These are phyloP conservation scores for Monochamus alternatus DNA, from an alignment of 2,888 invertebrate genomes.

Conservation along the genomic window DNA sequence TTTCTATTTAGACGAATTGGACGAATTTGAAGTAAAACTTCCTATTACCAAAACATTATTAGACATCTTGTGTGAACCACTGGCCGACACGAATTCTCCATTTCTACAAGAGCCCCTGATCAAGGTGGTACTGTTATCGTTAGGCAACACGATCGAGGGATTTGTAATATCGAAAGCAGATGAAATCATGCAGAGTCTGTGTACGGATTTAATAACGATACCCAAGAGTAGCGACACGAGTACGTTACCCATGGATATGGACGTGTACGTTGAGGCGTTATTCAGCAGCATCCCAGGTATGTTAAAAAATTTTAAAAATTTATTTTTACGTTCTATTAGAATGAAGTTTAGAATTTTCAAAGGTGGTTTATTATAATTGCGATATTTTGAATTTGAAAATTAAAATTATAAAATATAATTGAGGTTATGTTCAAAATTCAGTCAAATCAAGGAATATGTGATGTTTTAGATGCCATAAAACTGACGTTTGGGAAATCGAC, in stretches of 20 bases:
- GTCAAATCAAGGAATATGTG: neutral
- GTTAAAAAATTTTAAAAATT: neutral
- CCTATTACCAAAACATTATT: slow-evolving; percentile 70
- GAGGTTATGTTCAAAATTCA: neutral
- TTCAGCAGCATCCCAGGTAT: slow-evolving; percentile 64
- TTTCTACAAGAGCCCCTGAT: slow-evolving; percentile 72
- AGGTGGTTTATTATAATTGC: slow-evolving; percentile 9
- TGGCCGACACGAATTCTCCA: slow-evolving; percentile 70
- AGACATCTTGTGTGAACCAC: slow-evolving; percentile 72
- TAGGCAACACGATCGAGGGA: slow-evolving; percentile 70
- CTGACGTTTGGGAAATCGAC: slow-evolving; percentile 68
- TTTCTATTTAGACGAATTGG: slow-evolving; percentile 70
- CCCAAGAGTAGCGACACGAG: slow-evolving; percentile 56
- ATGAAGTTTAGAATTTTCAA: neutral
- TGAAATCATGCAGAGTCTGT: slow-evolving; percentile 56
- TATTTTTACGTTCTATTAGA: too few species aligned
- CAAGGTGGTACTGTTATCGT: slow-evolving; percentile 69
- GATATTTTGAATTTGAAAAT: neutral
- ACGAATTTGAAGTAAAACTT: slow-evolving; percentile 72
- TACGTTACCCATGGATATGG: slow-evolving; percentile 62
- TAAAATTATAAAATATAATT: too few species aligned
- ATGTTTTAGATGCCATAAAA: slow-evolving; percentile 62
- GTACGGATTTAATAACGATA: slow-evolving; percentile 57
- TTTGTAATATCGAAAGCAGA: slow-evolving; percentile 55
- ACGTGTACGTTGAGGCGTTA: slow-evolving; percentile 61